Conservation (phyloP, 2,888 invertebrate species). For the Lasius fuliginosus region DNA sequence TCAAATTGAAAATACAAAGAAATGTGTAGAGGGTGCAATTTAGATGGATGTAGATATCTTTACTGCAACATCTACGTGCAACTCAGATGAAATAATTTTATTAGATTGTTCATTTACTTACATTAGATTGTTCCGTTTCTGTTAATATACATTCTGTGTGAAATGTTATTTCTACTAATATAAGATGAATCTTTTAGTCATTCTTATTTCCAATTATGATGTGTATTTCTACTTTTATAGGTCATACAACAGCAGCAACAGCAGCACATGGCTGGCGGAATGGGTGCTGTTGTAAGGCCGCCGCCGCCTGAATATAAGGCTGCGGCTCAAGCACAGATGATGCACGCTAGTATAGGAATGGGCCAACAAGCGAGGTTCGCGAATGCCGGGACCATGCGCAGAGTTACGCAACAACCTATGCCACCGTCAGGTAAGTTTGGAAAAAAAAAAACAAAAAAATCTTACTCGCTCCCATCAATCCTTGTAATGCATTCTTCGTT, state of each 20-base stretch:
- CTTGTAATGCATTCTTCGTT: not conserved
- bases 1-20: not conserved
- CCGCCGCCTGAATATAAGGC: constrained; percentile 96
- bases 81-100: not conserved
- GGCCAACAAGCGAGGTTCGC: constrained; percentile 86
- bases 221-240: constrained; percentile 65
- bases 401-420: constrained; percentile 91
- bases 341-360: constrained; percentile 87
- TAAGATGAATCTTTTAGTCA: not conserved
- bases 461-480: not conserved
- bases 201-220: not conserved
- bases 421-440: constrained; percentile 89
- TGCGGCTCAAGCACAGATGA: constrained; percentile 88
- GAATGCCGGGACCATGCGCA: constrained; percentile 88
- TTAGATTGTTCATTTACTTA: no score
- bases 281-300: constrained; percentile 88
- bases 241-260: constrained; percentile 86
- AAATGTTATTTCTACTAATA: not conserved
- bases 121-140: not conserved
- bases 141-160: no score
- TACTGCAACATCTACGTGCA: not conserved
- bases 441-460: not conserved
- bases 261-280: constrained; percentile 86
- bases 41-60: not conserved
- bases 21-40: not conserved